Conservation (phyloP, 2,113 vertebrate genomes). For the Xiphophorus hellerii region DNA sequence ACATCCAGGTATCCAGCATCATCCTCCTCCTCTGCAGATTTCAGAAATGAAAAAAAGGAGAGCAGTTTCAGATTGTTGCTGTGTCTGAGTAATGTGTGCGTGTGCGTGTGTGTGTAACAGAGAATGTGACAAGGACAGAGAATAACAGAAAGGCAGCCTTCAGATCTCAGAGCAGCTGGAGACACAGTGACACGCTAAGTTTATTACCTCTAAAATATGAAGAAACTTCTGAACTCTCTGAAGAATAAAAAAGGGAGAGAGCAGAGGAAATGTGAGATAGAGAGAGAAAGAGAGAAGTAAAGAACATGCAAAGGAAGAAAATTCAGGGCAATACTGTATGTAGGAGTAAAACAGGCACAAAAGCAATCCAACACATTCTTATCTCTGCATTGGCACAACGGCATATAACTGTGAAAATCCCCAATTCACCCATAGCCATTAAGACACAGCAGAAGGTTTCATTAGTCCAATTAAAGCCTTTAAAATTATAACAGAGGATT, state of each 20-base stretch:
- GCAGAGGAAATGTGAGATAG: conserved; percentile 1
- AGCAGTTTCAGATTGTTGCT: conserved; percentile 15
- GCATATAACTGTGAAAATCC: conserved; percentile 27
- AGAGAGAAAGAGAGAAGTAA: conserved; percentile 1
- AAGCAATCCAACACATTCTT: conserved; percentile 33
- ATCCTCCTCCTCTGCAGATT: conserved; percentile 89
- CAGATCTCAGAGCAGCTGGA: conserved; percentile 62
- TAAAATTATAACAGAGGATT: conserved; percentile 53
- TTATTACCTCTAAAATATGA: conserved; percentile 66
- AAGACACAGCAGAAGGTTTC: conserved; percentile 46
- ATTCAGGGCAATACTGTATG: conserved; percentile 54
- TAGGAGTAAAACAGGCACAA: conserved; percentile 39
- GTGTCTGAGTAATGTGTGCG: not conserved
- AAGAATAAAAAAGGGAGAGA: conserved; percentile 14
- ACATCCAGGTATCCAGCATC: conserved; percentile 93
- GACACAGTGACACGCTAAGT: conserved; percentile 60
- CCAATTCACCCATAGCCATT: conserved; percentile 34
- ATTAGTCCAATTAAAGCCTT: conserved; percentile 64
- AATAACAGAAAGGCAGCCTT: conserved; percentile 51
- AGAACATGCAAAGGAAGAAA: not conserved
- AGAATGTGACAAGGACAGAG: conserved; percentile 28
- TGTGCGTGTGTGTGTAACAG: not conserved
- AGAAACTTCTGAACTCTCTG: conserved; percentile 41
- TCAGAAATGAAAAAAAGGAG: conserved; percentile 22
- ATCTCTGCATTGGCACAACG: conserved; percentile 54